Conservation (phyloP, 2,888 invertebrate genomes). For the Zaprionus obscuricornis region DNA sequence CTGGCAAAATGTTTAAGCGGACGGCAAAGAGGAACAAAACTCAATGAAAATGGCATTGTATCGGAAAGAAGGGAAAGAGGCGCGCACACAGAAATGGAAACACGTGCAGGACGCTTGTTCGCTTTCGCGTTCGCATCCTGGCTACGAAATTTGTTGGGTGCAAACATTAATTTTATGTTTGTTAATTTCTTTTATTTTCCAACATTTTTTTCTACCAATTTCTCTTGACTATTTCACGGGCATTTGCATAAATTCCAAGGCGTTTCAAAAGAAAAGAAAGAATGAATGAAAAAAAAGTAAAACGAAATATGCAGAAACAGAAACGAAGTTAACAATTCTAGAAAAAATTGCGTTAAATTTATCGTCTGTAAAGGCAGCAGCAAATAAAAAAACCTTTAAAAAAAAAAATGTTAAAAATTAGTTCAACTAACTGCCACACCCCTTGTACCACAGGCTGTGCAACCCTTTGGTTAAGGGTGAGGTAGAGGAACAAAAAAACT, state of each 20-base stretch:
- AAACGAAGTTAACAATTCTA: conserved; percentile 40
- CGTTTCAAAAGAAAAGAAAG: conserved; percentile 25
- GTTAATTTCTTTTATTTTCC: conserved; percentile 79
- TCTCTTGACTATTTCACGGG: conserved; percentile 72
- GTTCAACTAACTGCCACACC: conserved; percentile 60
- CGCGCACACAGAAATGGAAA: conserved; percentile 60
- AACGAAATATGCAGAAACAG: conserved; percentile 38
- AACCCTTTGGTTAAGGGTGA: conserved; percentile 49
- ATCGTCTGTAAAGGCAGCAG: conserved; percentile 67
- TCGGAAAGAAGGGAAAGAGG: conserved; percentile 20
- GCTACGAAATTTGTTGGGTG: conserved; percentile 68
- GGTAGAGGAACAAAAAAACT: too few species aligned
- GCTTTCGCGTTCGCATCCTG: conserved; percentile 10
- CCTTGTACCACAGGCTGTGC: conserved; percentile 16
- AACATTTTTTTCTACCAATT: conserved; percentile 57
- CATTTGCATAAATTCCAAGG: conserved; percentile 75
- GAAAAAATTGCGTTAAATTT: conserved; percentile 69
- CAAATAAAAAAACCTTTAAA: conserved; percentile 40
- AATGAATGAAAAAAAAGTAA: background rate
- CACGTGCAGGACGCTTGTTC: conserved; percentile 57
- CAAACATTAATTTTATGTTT: conserved; percentile 80
- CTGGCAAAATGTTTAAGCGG: conserved; percentile 13
- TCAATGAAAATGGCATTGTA: conserved; percentile 21
- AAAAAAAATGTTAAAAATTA: conserved; percentile 55
- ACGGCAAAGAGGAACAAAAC: background rate